Evolutionary conservation across 2,888 invertebrate species (phyloP), one percentile per base, ranked within the genome.

Genomic region (Laspeyria flexula): DNA sequence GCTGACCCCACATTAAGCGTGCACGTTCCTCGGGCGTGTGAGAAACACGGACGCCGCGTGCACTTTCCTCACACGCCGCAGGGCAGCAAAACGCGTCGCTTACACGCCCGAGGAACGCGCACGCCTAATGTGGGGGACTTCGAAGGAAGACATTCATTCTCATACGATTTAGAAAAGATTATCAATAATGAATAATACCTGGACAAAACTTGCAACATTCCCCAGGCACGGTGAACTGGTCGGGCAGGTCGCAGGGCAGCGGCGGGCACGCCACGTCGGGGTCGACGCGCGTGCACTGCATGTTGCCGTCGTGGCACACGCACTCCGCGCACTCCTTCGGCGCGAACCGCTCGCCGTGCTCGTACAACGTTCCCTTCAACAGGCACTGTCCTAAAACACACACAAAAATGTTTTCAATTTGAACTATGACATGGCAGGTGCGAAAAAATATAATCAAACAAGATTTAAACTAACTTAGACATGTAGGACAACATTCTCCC

Each of bases 181-280:
- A 1, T 29, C 1, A 5, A 29, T n/a, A 25, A 33, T 0, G 4
- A 13, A n/a, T n/a, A 3, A 11, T 38, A 96, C 97, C 97, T 91
- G 96, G 96, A 86, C 98, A 98, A 82, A 96, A 96, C 85, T 96
- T 96, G 93, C 98, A 98, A 92, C 97, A 98, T 85, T 97, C 96
- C 53, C 96, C 97, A 41, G 96, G 95, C 56, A 96, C 96, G 71
- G 95, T 95, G 84, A 97, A 95, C 88, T 96, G 96, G 79, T 96
- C 94, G 60, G 94, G 93, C 42, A 93, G 92, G 60, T 96, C 95
- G 88, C 97, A 97, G 44, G 95, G 94, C 69, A 97, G 93, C 71
- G 94, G 93, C 40, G 97, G 97, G 87, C 97, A 97, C 69, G 94
- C 94, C 50, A 93, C 94, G 73, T 95, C 94, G 25, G 96, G 96